A percentile compares a stretch with the other conserved stretches of the same genome.
phyloP scores from a whole-genome alignment of 2,797 vertebrate species.

The Chaenodraco wilsoni region DNA sequence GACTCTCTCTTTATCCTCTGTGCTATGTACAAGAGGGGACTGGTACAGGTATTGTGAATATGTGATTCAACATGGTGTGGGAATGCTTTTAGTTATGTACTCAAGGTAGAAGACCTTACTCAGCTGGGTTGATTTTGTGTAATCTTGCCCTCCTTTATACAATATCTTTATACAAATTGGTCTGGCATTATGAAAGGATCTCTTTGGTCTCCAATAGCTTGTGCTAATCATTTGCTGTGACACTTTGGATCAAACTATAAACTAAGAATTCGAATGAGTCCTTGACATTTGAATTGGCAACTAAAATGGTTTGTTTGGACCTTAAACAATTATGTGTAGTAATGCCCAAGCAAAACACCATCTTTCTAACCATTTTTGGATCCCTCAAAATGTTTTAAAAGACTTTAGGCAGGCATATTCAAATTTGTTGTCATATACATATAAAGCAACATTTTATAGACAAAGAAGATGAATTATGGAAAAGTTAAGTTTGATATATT shows the following conservation, averaged over 20 bases:
- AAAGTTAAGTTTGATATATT: not conserved
- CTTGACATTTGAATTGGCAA: not conserved
- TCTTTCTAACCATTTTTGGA: not conserved
- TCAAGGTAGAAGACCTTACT: not conserved
- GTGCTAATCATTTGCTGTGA: not conserved
- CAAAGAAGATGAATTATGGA: not conserved
- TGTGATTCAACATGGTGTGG: not conserved
- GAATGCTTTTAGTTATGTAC: not conserved
- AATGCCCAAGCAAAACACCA: not conserved
- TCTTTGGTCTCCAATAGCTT: not conserved
- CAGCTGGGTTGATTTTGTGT: not conserved
- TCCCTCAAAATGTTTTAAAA: not conserved
- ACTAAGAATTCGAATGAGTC: not conserved
- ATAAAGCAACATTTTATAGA: not conserved
- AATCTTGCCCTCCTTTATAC: not conserved
- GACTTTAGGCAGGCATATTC: not conserved
- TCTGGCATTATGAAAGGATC: not conserved
- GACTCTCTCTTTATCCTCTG: constrained; percentile 95
- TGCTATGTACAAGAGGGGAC: constrained; percentile 94
- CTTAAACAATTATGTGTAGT: not conserved
- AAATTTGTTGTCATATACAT: not conserved
- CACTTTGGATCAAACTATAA: not conserved
- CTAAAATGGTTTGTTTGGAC: not conserved
- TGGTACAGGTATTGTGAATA: constrained; percentile 88
- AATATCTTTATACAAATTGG: not conserved